Evolutionary conservation across 2,888 invertebrate genomes (phyloP), one percentile per base, ranked within the genome.

Genomic region (Epistrophe eligans): DNA sequence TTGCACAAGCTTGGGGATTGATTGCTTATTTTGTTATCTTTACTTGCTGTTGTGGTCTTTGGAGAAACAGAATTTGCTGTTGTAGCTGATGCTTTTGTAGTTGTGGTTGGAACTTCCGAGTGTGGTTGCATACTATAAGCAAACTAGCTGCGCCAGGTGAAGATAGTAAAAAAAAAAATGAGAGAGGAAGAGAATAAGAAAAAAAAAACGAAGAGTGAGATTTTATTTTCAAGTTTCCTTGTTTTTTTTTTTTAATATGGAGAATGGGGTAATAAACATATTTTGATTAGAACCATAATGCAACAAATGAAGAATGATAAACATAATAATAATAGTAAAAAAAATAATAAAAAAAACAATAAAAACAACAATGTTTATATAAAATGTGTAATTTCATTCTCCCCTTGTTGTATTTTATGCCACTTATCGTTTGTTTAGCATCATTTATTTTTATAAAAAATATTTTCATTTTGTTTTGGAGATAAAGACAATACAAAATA

Each of bases 101-200:
- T 91, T 91, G 91, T 91, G 89, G 90, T 89, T 90, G 88, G 90
- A 90, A 89, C 91, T 91, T 92, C 92, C 92, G 92, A 92, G 90
- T 93, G 92, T 89, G 92, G 92, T 92, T 92, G 92, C 92, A 92
- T 92, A 92, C 93, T 90, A 91, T 91, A 90, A 90, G 90, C 92
- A 91, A 92, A 90, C 91, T 90, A 90, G 90, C 92, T 92, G 89
- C 81, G 76, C 66, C 67, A 57, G 43, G 40, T 38, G 13, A 72
- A 71, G 28, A 71, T 24, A 70, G 67, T 64, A 50, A 17, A 48
- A 24, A 55, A 70, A 55, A 32, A 67, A 67, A 50, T n/a, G 48
- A 50, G 32, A 48, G 35, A 19, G 67, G 74, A 70, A 74, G 81
- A 76, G 50, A 66, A 60, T 58, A 60, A 62, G 66, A 82, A 73